These are phyloP conservation scores for Corythornis madagascariensis DNA, from an alignment of 2,113 vertebrate genomes.

Conservation along the genomic window DNA sequence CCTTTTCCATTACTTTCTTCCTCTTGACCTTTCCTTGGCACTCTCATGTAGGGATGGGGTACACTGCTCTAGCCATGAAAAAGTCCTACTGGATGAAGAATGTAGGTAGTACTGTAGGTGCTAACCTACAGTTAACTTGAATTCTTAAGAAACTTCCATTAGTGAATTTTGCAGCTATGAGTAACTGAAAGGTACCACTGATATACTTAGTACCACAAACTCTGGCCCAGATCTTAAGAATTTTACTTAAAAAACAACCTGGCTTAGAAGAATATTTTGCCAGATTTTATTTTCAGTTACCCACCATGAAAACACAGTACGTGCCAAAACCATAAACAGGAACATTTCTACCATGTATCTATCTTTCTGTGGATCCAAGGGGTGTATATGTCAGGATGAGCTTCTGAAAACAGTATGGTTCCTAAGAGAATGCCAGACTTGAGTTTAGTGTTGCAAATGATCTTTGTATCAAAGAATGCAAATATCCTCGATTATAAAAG, in stretches of 20 bases:
- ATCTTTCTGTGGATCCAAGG: neutral
- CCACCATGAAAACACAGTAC: neutral
- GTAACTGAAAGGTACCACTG: neutral
- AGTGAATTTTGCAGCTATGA: neutral
- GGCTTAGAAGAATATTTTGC: neutral
- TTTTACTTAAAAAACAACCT: neutral
- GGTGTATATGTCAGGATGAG: neutral
- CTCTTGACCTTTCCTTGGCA: neutral
- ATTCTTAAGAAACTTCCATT: neutral
- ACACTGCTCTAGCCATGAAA: neutral
- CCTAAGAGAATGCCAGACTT: neutral
- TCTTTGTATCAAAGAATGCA: neutral
- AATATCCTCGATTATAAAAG: neutral
- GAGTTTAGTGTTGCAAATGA: neutral
- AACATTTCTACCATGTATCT: neutral
- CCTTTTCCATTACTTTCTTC: neutral
- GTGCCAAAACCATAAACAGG: neutral
- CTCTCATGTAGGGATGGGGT: rapidly evolving
- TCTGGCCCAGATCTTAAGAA: neutral
- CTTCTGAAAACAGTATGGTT: neutral
- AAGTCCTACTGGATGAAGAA: neutral
- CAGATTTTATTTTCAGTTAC: neutral
- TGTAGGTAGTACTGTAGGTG: neutral
- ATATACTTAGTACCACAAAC: neutral
- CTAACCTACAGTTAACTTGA: neutral